Conservation (phyloP, 2,888 invertebrate species). For the Synergus itoensis region DNA sequence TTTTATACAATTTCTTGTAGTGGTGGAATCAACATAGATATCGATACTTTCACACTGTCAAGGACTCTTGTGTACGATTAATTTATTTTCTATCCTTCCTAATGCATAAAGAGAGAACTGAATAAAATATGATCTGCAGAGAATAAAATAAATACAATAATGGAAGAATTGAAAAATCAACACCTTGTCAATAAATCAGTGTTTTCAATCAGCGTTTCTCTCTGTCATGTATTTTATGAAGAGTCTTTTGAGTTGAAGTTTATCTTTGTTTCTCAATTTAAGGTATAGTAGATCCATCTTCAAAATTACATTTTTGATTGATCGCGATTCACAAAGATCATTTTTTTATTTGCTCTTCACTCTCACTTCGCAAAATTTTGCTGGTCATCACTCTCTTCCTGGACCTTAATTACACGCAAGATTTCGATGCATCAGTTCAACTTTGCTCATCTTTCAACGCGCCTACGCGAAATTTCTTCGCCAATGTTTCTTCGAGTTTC, state of each 20-base stretch:
- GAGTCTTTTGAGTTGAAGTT: background rate
- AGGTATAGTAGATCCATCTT: background rate
- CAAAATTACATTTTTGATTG: constrained; percentile 5
- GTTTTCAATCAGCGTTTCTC: background rate
- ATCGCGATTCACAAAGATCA: background rate
- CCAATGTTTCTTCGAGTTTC: background rate
- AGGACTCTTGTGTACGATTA: background rate
- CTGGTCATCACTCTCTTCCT: background rate
- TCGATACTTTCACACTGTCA: background rate
- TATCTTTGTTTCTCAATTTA: background rate
- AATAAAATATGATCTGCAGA: background rate
- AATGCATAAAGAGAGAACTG: background rate
- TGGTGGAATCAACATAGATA: background rate
- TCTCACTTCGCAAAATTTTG: background rate
- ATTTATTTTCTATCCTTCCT: too few relatives aligned
- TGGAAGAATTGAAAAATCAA: background rate
- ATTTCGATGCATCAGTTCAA: background rate
- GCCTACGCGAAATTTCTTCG: background rate
- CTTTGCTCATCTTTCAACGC: background rate
- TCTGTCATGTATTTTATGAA: background rate
- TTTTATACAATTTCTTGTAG: background rate
- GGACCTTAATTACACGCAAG: background rate
- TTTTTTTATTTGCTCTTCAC: background rate
- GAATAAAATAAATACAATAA: background rate
- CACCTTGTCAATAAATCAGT: background rate